Evolutionary conservation across 2,113 vertebrate genomes (phyloP).

Genomic region (Lamprologus speciosus): DNA sequence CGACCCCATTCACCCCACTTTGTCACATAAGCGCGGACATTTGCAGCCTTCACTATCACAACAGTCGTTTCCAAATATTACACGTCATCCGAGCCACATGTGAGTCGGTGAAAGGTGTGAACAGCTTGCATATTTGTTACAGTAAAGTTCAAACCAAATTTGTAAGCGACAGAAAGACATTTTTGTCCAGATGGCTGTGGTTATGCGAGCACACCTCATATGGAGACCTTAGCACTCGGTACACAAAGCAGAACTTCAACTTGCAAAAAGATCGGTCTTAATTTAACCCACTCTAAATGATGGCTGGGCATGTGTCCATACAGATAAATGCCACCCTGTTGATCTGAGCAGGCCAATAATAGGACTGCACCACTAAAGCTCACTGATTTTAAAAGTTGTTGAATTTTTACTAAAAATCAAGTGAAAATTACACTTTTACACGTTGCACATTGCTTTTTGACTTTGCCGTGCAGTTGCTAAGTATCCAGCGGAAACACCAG

Average conservation of each 20-base stretch:
- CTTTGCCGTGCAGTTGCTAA: not conserved
- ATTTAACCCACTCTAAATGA: not conserved
- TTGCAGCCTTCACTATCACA: not conserved
- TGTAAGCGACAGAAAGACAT: slow-evolving; percentile 22
- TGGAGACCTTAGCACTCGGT: not conserved
- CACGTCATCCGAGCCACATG: slow-evolving; percentile 41
- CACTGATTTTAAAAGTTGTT: not conserved
- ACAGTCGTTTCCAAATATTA: slow-evolving; percentile 1
- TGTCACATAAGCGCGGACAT: not conserved
- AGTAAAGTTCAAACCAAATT: slow-evolving; percentile 43
- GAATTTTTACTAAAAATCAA: not conserved
- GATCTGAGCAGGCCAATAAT: not conserved
- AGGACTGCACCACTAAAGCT: not conserved
- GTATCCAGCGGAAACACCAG: not conserved
- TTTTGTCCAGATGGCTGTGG: slow-evolving; percentile 48
- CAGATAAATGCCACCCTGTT: not conserved
- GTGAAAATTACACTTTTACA: not conserved
- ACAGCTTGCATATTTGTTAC: slow-evolving; percentile 49
- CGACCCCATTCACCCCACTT: not conserved
- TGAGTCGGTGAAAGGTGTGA: slow-evolving; percentile 33
- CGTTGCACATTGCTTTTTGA: not conserved
- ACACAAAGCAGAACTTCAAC: not conserved
- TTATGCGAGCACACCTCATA: slow-evolving; percentile 25
- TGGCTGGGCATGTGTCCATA: not conserved
- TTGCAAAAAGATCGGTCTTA: not conserved